phyloP scores from a whole-genome alignment of 2,797 vertebrate genomes.

The Pampus argenteus region DNA sequence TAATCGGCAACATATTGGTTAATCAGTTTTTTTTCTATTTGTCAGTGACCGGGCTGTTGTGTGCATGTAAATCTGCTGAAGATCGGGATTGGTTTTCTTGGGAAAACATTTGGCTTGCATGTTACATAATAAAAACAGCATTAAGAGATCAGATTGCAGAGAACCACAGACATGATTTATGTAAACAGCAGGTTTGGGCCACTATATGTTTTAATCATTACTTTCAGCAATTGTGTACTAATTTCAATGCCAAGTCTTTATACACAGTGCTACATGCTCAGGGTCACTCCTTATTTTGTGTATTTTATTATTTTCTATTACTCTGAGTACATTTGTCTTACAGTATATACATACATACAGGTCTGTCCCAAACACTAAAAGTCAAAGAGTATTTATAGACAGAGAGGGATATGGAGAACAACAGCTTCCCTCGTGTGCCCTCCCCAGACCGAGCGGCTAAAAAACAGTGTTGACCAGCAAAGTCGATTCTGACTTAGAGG shows the following conservation, averaged over 20 bases:
- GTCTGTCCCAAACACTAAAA: no score
- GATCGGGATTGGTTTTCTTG: not conserved
- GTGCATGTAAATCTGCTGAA: not conserved
- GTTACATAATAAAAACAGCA: not conserved
- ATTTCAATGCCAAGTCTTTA: not conserved
- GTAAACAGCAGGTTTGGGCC: not conserved
- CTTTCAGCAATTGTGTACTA: not conserved
- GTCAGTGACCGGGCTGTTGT: slow-evolving; percentile 9
- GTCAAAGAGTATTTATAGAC: not conserved
- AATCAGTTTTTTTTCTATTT: slow-evolving; percentile 29
- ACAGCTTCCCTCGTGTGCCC: not conserved
- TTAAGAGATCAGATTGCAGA: not conserved
- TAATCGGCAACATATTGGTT: slow-evolving; percentile 22
- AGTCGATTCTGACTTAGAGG: slow-evolving; percentile 13
- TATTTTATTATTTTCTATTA: not conserved
- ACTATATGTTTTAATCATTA: not conserved
- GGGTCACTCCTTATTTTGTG: not conserved
- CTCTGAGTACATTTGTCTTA: not conserved
- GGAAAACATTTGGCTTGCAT: not conserved
- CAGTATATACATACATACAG: not conserved
- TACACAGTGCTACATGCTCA: no score
- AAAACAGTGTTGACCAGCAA: not conserved
- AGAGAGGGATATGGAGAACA: not conserved
- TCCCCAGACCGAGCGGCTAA: not conserved
- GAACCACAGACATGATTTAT: not conserved